Evolutionary conservation across 2,888 invertebrate genomes (phyloP).

Genomic region (Malthinus flaveolus): DNA sequence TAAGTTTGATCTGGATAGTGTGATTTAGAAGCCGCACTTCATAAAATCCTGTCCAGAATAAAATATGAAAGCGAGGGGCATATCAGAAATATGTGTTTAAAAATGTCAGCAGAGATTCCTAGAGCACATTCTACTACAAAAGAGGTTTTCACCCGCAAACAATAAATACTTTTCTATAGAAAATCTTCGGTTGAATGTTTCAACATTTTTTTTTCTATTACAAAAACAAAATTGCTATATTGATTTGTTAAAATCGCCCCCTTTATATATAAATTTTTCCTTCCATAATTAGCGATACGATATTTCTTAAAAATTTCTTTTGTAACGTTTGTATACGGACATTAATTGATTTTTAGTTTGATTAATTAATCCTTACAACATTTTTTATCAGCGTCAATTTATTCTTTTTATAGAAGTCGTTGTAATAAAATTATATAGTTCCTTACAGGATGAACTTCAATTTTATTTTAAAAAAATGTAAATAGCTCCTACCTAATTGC

Average conservation of each 20-base stretch:
- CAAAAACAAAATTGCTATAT: constrained; percentile 21
- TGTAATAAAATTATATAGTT: too few species aligned
- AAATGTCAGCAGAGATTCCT: constrained; percentile 18
- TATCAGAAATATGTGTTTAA: constrained; percentile 23
- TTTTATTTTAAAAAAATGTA: too few species aligned
- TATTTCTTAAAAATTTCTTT: too few species aligned
- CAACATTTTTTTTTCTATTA: constrained; percentile 14
- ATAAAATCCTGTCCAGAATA: constrained; percentile 13
- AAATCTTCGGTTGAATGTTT: constrained; percentile 15
- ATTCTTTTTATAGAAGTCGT: too few species aligned
- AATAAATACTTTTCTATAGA: constrained; percentile 23
- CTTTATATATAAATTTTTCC: not conserved
- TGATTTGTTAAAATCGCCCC: constrained; percentile 14
- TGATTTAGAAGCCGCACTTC: constrained; percentile 7
- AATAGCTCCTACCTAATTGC: too few species aligned
- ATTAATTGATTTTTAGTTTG: too few species aligned
- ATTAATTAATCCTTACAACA: too few species aligned
- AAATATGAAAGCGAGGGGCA: constrained; percentile 11
- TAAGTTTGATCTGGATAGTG: constrained; percentile 9
- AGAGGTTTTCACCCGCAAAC: constrained; percentile 22
- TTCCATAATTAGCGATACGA: too few species aligned
- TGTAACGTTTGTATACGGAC: too few species aligned
- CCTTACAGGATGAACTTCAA: too few species aligned
- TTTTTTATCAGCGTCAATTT: too few species aligned
- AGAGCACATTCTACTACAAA: constrained; percentile 17